Conservation (phyloP, 2,888 invertebrate genomes). For the Phorcus lineatus region DNA sequence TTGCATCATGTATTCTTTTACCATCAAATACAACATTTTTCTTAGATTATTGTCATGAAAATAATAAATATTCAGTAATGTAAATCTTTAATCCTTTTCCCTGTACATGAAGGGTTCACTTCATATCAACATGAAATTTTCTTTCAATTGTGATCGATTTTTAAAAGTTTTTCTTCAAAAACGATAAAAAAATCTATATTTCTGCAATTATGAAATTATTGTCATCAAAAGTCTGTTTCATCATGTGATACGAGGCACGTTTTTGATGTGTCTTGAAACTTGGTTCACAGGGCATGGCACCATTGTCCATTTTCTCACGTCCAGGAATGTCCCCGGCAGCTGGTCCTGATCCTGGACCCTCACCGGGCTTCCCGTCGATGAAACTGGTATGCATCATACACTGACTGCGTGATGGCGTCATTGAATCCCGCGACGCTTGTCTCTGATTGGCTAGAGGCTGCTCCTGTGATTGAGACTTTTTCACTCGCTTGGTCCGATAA, state of each 20-base stretch:
- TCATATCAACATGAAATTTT: too few relatives aligned
- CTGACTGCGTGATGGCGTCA: constrained; percentile 50
- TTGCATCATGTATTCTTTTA: too few relatives aligned
- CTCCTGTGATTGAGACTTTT: constrained; percentile 58
- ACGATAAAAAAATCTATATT: constrained; percentile 15
- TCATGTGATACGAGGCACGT: constrained; percentile 66
- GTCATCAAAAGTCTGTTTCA: constrained; percentile 52
- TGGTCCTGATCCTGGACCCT: neutral
- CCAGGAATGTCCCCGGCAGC: neutral
- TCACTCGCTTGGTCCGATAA: constrained; percentile 52
- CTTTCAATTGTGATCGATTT: too few relatives aligned
- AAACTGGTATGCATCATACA: constrained; percentile 62
- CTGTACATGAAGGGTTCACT: too few relatives aligned
- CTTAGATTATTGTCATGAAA: too few relatives aligned
- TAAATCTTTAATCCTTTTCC: too few relatives aligned
- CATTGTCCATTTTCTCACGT: constrained; percentile 8
- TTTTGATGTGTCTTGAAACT: constrained; percentile 57
- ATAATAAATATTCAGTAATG: too few relatives aligned
- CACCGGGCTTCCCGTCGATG: constrained; percentile 40
- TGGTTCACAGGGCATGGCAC: constrained; percentile 21
- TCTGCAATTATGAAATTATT: constrained; percentile 36
- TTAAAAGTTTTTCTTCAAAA: too few relatives aligned
- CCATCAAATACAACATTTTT: too few relatives aligned
- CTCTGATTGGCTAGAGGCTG: constrained; percentile 56
- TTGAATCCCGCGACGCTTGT: constrained; percentile 33